Percentiles rank a stretch among this genome's conserved stretches.
phyloP scores from a whole-genome alignment of 1,140 invertebrate genomes.

The Drosophila subpulchrella region DNA sequence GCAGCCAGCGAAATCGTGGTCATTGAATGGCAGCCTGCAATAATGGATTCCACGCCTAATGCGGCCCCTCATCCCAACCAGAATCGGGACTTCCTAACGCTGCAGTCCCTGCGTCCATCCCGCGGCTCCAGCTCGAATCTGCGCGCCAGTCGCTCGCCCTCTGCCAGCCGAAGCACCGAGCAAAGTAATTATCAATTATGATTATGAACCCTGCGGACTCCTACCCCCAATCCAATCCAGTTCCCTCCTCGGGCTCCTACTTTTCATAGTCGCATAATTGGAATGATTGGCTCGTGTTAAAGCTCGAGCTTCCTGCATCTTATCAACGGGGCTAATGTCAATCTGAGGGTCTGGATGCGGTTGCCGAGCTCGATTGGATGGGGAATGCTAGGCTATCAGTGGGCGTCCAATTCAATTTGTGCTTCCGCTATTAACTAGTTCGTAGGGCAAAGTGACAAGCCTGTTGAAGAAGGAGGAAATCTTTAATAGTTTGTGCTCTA shows the following conservation, averaged over 20 bases:
- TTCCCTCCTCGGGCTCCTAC: background rate
- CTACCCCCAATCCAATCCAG: background rate
- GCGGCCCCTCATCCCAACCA: slow-evolving; percentile 41
- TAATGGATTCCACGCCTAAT: slow-evolving; percentile 70
- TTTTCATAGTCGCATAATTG: slow-evolving; percentile 20
- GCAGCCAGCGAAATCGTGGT: slow-evolving; percentile 41
- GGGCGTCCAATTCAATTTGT: slow-evolving; percentile 22
- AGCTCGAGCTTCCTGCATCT: slow-evolving; percentile 38
- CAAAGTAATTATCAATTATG: slow-evolving; percentile 73
- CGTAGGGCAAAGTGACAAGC: background rate
- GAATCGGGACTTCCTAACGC: slow-evolving; percentile 58
- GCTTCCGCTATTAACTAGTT: slow-evolving; percentile 26
- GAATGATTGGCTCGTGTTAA: slow-evolving; percentile 33
- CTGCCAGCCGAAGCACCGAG: slow-evolving; percentile 73
- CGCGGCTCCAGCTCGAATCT: slow-evolving; percentile 70
- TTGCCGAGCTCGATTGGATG: slow-evolving; percentile 8
- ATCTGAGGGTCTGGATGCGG: slow-evolving; percentile 14
- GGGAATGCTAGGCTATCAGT: slow-evolving; percentile 27
- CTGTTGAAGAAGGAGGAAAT: background rate
- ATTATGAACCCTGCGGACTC: slow-evolving; percentile 3
- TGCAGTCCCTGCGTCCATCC: slow-evolving; percentile 60
- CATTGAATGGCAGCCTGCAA: slow-evolving; percentile 59
- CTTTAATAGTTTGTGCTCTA: background rate
- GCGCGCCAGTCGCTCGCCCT: slow-evolving; percentile 76
- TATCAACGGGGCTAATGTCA: slow-evolving; percentile 28